Base-by-base conservation (phyloP, 1,140 invertebrate genomes). In the Caenorhabditis elegans region DNA sequence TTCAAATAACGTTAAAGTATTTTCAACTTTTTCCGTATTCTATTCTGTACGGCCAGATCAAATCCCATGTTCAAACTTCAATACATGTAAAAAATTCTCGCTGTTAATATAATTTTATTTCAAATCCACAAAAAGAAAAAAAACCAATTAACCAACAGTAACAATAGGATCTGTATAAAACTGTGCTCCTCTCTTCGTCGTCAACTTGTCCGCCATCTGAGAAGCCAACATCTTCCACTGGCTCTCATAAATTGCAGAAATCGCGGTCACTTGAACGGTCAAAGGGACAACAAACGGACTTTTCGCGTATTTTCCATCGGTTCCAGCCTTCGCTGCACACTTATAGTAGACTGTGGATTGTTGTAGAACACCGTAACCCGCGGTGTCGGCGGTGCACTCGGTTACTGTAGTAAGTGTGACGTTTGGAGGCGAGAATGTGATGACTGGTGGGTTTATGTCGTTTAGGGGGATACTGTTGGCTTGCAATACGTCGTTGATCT, bases 401-500 rank as follows among this genome's bases (percentile, higher is more conserved):
- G 28, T 0, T 1, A 0, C 26, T 19, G 15, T 3, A 34, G 17
- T 13, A 8, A 70, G 13, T 24, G 19, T 15, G n/a, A 43, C 34
- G 3, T 70, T 8, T 70, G 34, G 34, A 22, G 60, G 26, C 2
- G 17, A 22, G n/a, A 17, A 70, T 3, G 34, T 39, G n/a, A 70
- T n/a, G 1, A 26, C 28, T 39, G 60, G 60, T 6, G 31, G 31
- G 34, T 36, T 39, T 5, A 70, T n/a, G 26, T 70, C 60, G n/a
- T 70, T 70, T 13, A 43, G 34, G 36, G 60, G 60, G n/a, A 70
- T 70, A 24, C 34, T 70, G 34, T 70, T 70, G 1, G 60, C 60
- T 70, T 39, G 60, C 3, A 70, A 19, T 10, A 70, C 60, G 22
- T 70, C 34, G 60, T 70, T 70, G n/a, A 70, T 70, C 60, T 70